Percentiles rank a stretch among this genome's conserved stretches.
Conservation (phyloP, 2,888 invertebrate species). For the Electrophaes corylata region DNA sequence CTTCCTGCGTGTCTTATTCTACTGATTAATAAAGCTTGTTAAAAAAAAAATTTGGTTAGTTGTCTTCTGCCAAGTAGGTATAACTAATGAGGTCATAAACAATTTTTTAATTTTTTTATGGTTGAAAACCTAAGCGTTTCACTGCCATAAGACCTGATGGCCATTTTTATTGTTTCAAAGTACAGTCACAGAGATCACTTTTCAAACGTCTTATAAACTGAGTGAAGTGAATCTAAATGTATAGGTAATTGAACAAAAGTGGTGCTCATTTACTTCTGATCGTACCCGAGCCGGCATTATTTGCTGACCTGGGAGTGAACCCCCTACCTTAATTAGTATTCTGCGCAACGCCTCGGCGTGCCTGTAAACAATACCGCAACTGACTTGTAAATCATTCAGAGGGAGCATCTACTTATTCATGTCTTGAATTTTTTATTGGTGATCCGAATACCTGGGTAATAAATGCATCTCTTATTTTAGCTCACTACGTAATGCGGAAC, state of each 20-base stretch:
- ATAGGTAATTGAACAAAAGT: not conserved
- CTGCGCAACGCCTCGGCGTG: constrained; percentile 41
- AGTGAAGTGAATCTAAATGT: no score
- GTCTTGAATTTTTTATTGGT: constrained; percentile 38
- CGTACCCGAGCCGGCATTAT: constrained; percentile 41
- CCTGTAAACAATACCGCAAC: constrained; percentile 52
- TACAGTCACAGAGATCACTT: no score
- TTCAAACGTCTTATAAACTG: no score
- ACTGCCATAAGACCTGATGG: no score
- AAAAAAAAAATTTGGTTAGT: no score
- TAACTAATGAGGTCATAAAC: no score
- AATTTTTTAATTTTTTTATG: no score
- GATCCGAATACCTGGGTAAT: constrained; percentile 9
- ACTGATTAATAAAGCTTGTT: no score
- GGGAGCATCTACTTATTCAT: constrained; percentile 36
- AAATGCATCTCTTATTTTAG: constrained; percentile 20
- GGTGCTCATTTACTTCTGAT: constrained; percentile 24
- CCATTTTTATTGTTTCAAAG: no score
- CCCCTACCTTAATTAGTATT: constrained; percentile 50
- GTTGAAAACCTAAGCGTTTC: no score
- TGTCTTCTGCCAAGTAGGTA: no score
- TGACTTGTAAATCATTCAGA: constrained; percentile 42
- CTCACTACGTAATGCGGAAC: not conserved
- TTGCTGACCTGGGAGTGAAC: constrained; percentile 45
- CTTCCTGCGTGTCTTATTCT: no score